Conservation (phyloP, 1,140 invertebrate species). For the Cyrtorhinus lividipennis region DNA sequence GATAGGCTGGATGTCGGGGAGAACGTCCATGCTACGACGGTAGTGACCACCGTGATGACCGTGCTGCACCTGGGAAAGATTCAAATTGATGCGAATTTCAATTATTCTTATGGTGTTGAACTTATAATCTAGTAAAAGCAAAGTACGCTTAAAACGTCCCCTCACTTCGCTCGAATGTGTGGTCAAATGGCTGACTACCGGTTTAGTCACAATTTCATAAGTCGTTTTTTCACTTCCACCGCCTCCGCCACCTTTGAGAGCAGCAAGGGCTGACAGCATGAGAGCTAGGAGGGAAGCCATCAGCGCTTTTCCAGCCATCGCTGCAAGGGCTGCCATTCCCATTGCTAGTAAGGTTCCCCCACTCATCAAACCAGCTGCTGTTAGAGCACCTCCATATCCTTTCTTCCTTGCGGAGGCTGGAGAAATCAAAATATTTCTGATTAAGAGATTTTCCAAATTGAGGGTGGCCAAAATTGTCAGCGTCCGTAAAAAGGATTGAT, state of each 20-base stretch:
- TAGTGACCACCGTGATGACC: constrained; percentile 21
- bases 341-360: constrained; percentile 52
- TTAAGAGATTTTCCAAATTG: too few species aligned
- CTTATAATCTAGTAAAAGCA: neutral
- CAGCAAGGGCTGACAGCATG: constrained; percentile 58
- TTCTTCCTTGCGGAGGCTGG: constrained; percentile 36
- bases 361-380: constrained; percentile 37
- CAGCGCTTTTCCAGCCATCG: constrained; percentile 66
- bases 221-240: constrained; percentile 47
- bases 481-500: constrained; percentile 7
- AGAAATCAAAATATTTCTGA: constrained; percentile 18
- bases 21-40: constrained; percentile 22
- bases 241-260: constrained; percentile 49
- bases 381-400: constrained; percentile 30
- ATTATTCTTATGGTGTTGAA: neutral
- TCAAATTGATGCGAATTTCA: neutral
- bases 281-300: constrained; percentile 68
- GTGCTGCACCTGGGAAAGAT: constrained; percentile 27
- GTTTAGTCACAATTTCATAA: constrained; percentile 69
- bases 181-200: constrained; percentile 53
- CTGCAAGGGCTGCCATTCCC: constrained; percentile 55
- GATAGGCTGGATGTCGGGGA: constrained; percentile 3
- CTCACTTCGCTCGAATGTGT: constrained; percentile 53
- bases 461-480: constrained; percentile 6
- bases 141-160: neutral